Percentiles rank a stretch among this genome's conserved stretches.
Conservation (phyloP, 2,797 vertebrate species). For the Margarornis squamiger region DNA sequence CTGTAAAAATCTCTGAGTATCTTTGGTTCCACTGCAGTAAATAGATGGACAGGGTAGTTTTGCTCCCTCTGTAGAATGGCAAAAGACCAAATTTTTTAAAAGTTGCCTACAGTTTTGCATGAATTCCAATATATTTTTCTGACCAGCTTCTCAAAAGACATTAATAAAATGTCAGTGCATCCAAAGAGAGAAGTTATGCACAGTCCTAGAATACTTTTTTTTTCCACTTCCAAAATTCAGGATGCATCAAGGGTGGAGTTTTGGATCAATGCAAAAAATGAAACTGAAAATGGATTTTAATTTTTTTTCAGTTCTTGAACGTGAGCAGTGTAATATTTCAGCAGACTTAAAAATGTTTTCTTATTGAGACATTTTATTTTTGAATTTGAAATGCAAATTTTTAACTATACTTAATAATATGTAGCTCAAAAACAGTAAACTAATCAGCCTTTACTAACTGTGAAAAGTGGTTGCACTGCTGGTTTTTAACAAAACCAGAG, state of each 20-base stretch:
- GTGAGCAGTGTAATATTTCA: neutral
- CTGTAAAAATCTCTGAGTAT: neutral
- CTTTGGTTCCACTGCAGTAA: neutral
- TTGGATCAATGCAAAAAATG: neutral
- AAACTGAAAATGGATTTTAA: neutral
- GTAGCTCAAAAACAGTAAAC: neutral
- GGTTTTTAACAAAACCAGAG: neutral
- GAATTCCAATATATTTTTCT: neutral
- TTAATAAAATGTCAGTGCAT: neutral
- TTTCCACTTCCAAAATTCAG: neutral
- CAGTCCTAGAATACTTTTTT: neutral
- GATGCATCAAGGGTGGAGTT: neutral
- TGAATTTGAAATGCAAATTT: neutral
- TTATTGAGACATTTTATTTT: neutral
- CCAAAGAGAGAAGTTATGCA: neutral
- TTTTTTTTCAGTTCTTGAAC: neutral
- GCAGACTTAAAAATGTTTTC: neutral
- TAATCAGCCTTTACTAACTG: neutral
- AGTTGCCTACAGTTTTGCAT: neutral
- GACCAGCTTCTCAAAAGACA: neutral
- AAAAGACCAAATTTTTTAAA: neutral
- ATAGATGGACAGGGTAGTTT: neutral
- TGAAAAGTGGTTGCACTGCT: neutral
- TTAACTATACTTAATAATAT: neutral
- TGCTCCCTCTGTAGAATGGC: neutral